phyloP scores from a whole-genome alignment of 2,888 invertebrate genomes.

The Pasiphila rectangulata region DNA sequence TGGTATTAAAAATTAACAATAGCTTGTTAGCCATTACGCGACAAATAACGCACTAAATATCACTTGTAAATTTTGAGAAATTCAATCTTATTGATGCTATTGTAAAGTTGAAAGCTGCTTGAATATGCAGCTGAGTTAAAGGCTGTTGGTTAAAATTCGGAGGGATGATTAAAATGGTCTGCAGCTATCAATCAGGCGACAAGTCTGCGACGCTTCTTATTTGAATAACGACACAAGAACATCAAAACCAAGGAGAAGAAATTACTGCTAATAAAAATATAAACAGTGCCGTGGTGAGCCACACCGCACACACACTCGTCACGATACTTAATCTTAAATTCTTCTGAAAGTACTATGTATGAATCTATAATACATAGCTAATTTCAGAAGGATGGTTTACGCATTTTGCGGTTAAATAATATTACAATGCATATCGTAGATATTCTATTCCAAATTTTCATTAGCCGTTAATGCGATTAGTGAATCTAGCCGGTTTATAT shows the following conservation, averaged over 20 bases:
- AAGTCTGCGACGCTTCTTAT: conserved; percentile 66
- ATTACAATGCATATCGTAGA: too few species aligned
- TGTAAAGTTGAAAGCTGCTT: conserved; percentile 25
- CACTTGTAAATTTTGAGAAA: not conserved
- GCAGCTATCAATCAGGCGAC: conserved; percentile 72
- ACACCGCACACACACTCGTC: too few species aligned
- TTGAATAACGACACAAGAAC: conserved; percentile 58
- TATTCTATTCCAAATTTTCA: too few species aligned
- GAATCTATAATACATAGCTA: too few species aligned
- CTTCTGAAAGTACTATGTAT: too few species aligned
- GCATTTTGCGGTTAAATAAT: too few species aligned
- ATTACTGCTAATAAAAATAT: too few species aligned
- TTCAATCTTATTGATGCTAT: not conserved
- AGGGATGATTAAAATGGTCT: conserved; percentile 70
- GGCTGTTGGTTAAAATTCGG: conserved; percentile 27
- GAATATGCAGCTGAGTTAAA: conserved; percentile 19
- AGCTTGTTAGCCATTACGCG: conserved; percentile 19
- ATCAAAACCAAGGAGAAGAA: conserved; percentile 27
- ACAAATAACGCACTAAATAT: conserved; percentile 9
- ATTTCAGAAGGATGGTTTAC: too few species aligned
- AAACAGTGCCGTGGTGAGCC: too few species aligned
- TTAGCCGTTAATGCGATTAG: too few species aligned
- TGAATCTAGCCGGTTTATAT: too few species aligned
- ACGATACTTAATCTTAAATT: too few species aligned
- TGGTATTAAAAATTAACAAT: conserved; percentile 48